Conservation (phyloP, 2,888 invertebrate genomes). For the Platynereis dumerilii region DNA sequence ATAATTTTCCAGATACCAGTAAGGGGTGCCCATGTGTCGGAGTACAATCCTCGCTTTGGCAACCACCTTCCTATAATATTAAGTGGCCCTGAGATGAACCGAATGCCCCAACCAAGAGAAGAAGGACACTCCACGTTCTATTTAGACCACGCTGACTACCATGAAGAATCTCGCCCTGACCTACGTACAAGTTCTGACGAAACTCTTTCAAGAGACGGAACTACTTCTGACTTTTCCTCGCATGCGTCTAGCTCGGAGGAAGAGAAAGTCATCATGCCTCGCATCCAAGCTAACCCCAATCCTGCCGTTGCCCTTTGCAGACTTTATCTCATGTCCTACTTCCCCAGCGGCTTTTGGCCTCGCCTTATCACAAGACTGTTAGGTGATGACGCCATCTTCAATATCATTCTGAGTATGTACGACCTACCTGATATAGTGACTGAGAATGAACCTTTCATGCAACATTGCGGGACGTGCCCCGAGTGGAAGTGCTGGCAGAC, state of each 20-base stretch:
- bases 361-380: conserved; percentile 88
- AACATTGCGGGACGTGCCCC: conserved; percentile 47
- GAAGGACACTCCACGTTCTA: conserved; percentile 28
- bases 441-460: conserved; percentile 6
- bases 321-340: conserved; percentile 81
- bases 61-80: neutral
- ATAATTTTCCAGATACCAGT: conserved; percentile 24
- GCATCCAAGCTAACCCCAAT: conserved; percentile 26
- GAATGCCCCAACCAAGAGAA: conserved; percentile 4
- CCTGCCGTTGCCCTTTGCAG: conserved; percentile 48
- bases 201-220: neutral
- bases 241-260: neutral
- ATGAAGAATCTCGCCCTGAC: neutral
- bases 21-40: conserved; percentile 7
- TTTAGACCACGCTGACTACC: conserved; percentile 4
- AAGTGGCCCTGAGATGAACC: neutral
- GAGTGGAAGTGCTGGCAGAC: conserved; percentile 91
- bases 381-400: conserved; percentile 72
- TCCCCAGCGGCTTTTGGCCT: conserved; percentile 98
- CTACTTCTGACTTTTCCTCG: no score
- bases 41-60: conserved; percentile 17
- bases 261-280: conserved; percentile 5
- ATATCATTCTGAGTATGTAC: conserved; percentile 63
- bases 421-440: conserved; percentile 26
- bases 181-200: neutral